A percentile compares a stretch with the other conserved stretches of the same genome.
Conservation (phyloP, 1,140 invertebrate species). For the Chironomus striatipennis region DNA sequence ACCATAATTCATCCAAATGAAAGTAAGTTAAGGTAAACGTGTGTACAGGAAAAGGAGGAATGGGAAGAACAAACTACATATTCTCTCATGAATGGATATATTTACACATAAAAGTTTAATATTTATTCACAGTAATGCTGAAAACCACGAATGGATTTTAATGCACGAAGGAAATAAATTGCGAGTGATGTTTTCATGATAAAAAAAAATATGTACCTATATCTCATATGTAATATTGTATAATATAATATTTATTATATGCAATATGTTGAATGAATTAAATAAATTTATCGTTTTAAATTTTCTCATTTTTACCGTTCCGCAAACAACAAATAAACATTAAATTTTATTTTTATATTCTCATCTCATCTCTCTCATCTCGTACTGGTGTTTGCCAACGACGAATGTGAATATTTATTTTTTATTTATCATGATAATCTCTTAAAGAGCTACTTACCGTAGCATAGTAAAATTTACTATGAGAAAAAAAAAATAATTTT, state of each 20-base stretch:
- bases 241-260: conserved; percentile 8
- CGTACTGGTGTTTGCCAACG: neutral
- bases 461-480: too few relatives aligned
- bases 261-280: conserved; percentile 13
- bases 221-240: neutral
- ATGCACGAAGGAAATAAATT: conserved; percentile 9
- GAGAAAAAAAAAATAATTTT: too few relatives aligned
- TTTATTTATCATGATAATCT: too few relatives aligned
- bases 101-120: neutral
- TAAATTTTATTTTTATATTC: conserved; percentile 7
- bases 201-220: neutral
- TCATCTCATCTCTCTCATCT: neutral
- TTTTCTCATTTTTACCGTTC: neutral
- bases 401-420: too few relatives aligned
- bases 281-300: conserved; percentile 10
- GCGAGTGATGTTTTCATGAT: neutral
- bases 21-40: too few relatives aligned
- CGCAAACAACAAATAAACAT: conserved; percentile 13
- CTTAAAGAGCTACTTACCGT: too few relatives aligned
- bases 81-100: too few relatives aligned
- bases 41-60: too few relatives aligned
- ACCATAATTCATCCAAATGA: too few relatives aligned
- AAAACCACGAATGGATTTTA: conserved; percentile 8
- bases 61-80: too few relatives aligned
- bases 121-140: conserved; percentile 14